A percentile compares a stretch with the other conserved stretches of the same genome.
Evolutionary conservation across 1,140 invertebrate species (phyloP).

Genomic region (Tetragonula clypearis): DNA sequence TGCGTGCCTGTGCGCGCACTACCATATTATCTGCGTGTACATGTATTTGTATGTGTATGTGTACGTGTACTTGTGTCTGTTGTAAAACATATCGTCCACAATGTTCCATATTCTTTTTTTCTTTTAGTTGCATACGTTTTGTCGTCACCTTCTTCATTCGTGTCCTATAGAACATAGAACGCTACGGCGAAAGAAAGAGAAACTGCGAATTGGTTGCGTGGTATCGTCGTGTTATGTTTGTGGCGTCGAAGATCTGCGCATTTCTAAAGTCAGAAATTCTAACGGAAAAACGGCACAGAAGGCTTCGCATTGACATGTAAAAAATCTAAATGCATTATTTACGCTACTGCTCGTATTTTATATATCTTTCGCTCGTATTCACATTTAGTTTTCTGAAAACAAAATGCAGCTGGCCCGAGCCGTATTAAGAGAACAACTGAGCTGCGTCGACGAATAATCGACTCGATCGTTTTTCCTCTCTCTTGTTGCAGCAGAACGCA

Average conservation of each 20-base stretch:
- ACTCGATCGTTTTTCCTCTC: neutral
- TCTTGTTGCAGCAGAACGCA: neutral
- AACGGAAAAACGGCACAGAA: conserved; percentile 57
- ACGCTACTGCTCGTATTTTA: conserved; percentile 41
- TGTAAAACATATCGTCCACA: conserved; percentile 48
- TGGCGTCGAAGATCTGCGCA: conserved; percentile 33
- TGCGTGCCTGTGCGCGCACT: conserved; percentile 66
- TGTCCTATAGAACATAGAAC: conserved; percentile 28
- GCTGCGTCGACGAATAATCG: neutral
- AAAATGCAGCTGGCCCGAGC: conserved; percentile 13
- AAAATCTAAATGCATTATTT: conserved; percentile 74
- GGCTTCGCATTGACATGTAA: conserved; percentile 68
- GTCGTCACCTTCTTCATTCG: neutral
- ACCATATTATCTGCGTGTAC: conserved; percentile 35
- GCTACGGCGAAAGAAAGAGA: conserved; percentile 31
- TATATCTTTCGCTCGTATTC: conserved; percentile 42
- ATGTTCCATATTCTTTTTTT: neutral
- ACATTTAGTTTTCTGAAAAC: conserved; percentile 10
- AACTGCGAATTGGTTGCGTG: conserved; percentile 19
- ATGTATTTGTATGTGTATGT: conserved; percentile 22
- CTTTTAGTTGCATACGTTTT: neutral
- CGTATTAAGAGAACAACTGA: neutral
- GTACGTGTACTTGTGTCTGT: conserved; percentile 16
- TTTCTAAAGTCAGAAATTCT: conserved; percentile 49
- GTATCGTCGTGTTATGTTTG: neutral